Evolutionary conservation across 2,888 invertebrate species (phyloP).

Genomic region (Patella ulyssiponensis): DNA sequence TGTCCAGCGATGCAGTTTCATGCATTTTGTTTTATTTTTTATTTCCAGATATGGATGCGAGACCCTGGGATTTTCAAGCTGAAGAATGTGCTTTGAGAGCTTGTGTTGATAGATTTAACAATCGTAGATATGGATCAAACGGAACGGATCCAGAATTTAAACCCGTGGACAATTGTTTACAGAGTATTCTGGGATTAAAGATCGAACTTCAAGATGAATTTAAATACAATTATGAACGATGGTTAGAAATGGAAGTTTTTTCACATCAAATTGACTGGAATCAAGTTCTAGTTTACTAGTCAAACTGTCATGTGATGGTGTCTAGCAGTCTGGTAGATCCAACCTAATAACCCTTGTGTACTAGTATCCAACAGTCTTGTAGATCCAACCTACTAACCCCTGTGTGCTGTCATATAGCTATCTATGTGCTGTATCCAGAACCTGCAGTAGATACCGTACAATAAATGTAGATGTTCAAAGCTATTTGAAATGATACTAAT

Average conservation of each 20-base stretch:
- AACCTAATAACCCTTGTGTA: no score
- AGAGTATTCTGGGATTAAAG: constrained; percentile 84
- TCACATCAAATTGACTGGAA: constrained; percentile 81
- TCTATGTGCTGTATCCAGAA: no score
- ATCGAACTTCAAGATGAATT: constrained; percentile 89
- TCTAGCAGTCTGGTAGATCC: background rate
- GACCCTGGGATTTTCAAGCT: constrained; percentile 96
- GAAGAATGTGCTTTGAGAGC: constrained; percentile 95
- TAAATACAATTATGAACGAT: constrained; percentile 83
- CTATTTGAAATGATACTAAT: no score
- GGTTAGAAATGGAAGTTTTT: constrained; percentile 97
- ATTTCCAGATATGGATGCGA: constrained; percentile 87
- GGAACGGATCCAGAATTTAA: constrained; percentile 76
- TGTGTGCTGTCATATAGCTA: no score
- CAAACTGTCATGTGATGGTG: background rate
- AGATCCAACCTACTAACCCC: no score
- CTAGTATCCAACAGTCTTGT: no score
- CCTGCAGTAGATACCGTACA: no score
- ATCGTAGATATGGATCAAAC: constrained; percentile 84
- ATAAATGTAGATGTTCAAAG: no score
- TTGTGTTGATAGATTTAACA: constrained; percentile 96
- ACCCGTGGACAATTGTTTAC: constrained; percentile 85
- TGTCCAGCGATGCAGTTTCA: background rate
- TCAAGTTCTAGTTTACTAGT: constrained; percentile 65
- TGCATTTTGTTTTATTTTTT: constrained; percentile 2